Evolutionary conservation across 2,113 vertebrate genomes (phyloP).

Genomic region (Passer domesticus): DNA sequence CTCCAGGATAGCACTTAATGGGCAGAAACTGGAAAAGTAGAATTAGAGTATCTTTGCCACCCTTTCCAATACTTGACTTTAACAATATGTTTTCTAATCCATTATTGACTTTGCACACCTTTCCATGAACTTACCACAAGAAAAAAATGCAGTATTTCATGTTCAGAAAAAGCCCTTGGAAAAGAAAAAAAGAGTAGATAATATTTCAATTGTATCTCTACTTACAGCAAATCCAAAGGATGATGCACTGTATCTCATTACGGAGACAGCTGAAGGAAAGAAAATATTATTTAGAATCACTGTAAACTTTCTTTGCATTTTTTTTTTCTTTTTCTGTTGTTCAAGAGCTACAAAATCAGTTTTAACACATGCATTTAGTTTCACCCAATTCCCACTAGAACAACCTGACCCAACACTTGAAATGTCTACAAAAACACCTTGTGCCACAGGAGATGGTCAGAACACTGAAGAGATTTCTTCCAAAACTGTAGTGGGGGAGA

Average conservation of each 20-base stretch:
- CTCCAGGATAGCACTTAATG: not conserved
- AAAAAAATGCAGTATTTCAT: not conserved
- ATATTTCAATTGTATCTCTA: conserved; percentile 54
- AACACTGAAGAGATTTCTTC: not conserved
- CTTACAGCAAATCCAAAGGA: conserved; percentile 99
- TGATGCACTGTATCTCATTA: conserved; percentile 97
- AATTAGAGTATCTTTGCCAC: not conserved
- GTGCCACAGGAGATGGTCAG: not conserved
- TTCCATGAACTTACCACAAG: not conserved
- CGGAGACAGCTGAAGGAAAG: conserved; percentile 90
- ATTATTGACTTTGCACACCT: not conserved
- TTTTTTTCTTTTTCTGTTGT: not conserved
- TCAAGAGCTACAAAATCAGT: not conserved
- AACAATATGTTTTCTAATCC: not conserved
- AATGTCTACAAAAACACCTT: not conserved
- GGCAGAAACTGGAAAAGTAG: not conserved
- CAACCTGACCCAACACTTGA: not conserved
- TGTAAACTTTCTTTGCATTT: not conserved
- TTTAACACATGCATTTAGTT: not conserved
- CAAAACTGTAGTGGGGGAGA: not conserved
- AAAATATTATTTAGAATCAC: conserved; percentile 73
- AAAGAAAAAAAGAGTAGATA: not conserved
- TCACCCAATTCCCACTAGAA: not conserved
- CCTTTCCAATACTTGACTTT: not conserved
- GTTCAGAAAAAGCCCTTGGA: not conserved